Evolutionary conservation across 2,797 vertebrate genomes (phyloP).

Genomic region (Mastacembelus armatus): DNA sequence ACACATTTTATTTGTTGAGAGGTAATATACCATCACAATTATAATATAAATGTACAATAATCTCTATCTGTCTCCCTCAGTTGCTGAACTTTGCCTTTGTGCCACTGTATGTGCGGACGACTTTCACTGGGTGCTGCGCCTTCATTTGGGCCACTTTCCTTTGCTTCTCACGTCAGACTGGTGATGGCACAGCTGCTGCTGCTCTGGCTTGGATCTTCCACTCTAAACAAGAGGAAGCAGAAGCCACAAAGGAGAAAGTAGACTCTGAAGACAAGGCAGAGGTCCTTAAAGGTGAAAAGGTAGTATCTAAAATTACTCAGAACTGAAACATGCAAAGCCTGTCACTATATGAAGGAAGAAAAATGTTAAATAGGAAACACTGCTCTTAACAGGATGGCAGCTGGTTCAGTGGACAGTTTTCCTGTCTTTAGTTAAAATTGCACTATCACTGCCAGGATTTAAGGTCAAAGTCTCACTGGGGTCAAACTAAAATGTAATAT

Average conservation of each 20-base stretch:
- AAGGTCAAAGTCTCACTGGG: background rate
- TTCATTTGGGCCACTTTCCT: slow-evolving; percentile 93
- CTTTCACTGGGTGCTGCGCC: slow-evolving; percentile 89
- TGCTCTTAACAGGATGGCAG: slow-evolving; percentile 1
- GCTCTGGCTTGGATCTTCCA: slow-evolving; percentile 79
- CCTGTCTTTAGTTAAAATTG: background rate
- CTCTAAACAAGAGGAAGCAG: slow-evolving; percentile 25
- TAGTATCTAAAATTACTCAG: slow-evolving; percentile 28
- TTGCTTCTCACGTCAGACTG: slow-evolving; percentile 90
- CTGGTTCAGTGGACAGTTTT: background rate
- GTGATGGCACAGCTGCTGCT: slow-evolving; percentile 85
- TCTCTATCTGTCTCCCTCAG: slow-evolving; percentile 72
- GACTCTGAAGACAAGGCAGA: slow-evolving; percentile 8
- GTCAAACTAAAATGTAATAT: background rate
- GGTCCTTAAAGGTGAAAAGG: slow-evolving; percentile 21
- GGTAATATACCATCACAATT: too few species aligned
- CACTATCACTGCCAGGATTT: slow-evolving; percentile 5
- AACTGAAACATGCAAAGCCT: slow-evolving; percentile 14
- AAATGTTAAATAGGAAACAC: background rate
- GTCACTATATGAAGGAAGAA: background rate
- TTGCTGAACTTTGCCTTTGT: slow-evolving; percentile 91
- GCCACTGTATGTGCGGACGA: slow-evolving; percentile 88
- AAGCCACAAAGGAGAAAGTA: slow-evolving; percentile 13
- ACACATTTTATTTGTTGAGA: background rate
- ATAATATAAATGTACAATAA: background rate